Evolutionary conservation across 2,888 invertebrate species (phyloP).

Genomic region (Argyresthia albistria): DNA sequence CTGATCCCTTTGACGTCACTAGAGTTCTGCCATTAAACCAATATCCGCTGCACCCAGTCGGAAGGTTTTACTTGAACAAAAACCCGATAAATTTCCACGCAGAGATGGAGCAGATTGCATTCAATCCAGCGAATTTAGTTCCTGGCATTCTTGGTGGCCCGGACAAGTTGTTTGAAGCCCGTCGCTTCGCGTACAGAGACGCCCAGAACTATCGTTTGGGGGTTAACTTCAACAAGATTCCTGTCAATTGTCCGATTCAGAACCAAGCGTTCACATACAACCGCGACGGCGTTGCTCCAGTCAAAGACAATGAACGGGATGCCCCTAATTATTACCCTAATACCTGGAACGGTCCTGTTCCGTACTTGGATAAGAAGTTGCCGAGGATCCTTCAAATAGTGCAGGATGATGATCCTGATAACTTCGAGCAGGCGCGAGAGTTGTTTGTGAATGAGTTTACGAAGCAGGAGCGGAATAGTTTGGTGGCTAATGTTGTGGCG

Average conservation of each 20-base stretch:
- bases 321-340: slow-evolving; percentile 97
- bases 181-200: slow-evolving; percentile 88
- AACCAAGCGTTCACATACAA: slow-evolving; percentile 80
- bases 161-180: slow-evolving; percentile 90
- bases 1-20: slow-evolving; percentile 93
- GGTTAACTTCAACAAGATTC: slow-evolving; percentile 89
- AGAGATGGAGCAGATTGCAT: slow-evolving; percentile 92
- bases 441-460: slow-evolving; percentile 87
- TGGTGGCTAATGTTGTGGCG: slow-evolving; percentile 85
- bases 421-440: slow-evolving; percentile 84
- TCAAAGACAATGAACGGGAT: slow-evolving; percentile 84
- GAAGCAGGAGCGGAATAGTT: slow-evolving; percentile 78
- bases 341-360: slow-evolving; percentile 88
- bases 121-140: slow-evolving; percentile 87
- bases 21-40: slow-evolving; percentile 85
- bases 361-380: slow-evolving; percentile 70
- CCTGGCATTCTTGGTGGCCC: slow-evolving; percentile 93
- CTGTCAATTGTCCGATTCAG: slow-evolving; percentile 93
- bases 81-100: slow-evolving; percentile 93
- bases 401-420: slow-evolving; percentile 83
- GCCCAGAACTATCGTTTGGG: slow-evolving; percentile 90
- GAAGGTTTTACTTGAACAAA: slow-evolving; percentile 85
- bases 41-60: slow-evolving; percentile 87
- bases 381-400: slow-evolving; percentile 65
- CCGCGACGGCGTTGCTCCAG: slow-evolving; percentile 85